A percentile compares a stretch with the other conserved stretches of the same genome.
Conservation (phyloP, 2,797 vertebrate genomes). For the Xenopus petersii region DNA sequence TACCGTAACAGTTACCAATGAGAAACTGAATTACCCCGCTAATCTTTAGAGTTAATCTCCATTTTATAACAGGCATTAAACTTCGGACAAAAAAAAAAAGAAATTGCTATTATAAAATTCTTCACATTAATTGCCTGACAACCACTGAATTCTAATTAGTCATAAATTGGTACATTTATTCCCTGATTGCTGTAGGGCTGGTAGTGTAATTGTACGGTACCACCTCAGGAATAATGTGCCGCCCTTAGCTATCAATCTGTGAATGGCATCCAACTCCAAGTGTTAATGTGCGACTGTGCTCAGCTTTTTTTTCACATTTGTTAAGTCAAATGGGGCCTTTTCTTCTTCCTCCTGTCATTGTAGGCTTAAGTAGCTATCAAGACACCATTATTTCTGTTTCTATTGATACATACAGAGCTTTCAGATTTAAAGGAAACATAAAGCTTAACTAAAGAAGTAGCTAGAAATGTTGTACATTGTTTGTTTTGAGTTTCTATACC, state of each 20-base stretch:
- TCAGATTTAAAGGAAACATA: too few relatives aligned
- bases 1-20: too few relatives aligned
- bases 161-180: slow-evolving; percentile 46
- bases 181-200: slow-evolving; percentile 36
- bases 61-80: slow-evolving; percentile 49
- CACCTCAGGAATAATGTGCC: background rate
- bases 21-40: slow-evolving; percentile 28
- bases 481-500: too few relatives aligned
- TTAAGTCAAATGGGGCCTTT: background rate
- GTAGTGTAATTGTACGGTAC: slow-evolving; percentile 4
- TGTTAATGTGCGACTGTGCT: slow-evolving; percentile 3
- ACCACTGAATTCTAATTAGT: slow-evolving; percentile 48
- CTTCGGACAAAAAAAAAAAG: slow-evolving; percentile 24
- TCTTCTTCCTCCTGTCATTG: too few relatives aligned
- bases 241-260: slow-evolving; percentile 33
- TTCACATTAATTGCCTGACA: slow-evolving; percentile 45
- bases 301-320: background rate
- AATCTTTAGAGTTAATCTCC: slow-evolving; percentile 38
- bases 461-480: too few relatives aligned
- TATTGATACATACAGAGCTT: background rate
- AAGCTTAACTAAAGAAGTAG: too few relatives aligned
- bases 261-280: slow-evolving; percentile 3
- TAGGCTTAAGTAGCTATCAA: background rate
- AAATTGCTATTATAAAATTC: slow-evolving; percentile 34
- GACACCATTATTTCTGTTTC: background rate